These are phyloP conservation scores for Synaphobranchus kaupii DNA, from an alignment of 2,797 vertebrate species.

Conservation along the genomic window DNA sequence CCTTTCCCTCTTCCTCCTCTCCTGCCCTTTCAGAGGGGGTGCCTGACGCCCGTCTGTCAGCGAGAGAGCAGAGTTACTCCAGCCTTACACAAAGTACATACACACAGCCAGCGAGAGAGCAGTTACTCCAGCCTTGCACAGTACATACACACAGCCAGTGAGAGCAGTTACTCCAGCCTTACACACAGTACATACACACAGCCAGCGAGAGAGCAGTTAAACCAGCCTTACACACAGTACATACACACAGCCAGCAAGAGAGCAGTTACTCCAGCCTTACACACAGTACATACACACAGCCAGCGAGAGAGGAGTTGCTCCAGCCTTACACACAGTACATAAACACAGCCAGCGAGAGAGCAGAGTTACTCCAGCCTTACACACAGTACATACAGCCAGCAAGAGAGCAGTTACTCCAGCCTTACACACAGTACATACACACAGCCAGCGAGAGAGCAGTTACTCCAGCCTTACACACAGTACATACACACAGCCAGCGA, in stretches of 20 bases:
- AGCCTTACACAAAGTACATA: background rate
- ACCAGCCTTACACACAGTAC: no score
- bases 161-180: no score
- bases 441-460: no score
- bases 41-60: conserved; percentile 81
- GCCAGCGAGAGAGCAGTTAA: background rate
- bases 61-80: background rate
- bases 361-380: background rate
- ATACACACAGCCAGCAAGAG: no score
- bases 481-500: no score
- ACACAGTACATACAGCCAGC: background rate
- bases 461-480: no score
- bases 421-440: no score
- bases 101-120: background rate
- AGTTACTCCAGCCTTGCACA: background rate
- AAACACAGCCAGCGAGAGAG: background rate
- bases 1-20: conserved; percentile 71
- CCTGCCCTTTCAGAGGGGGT: conserved; percentile 77
- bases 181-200: background rate
- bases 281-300: no score
- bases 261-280: no score
- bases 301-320: no score
- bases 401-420: background rate
- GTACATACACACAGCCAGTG: background rate
- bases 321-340: no score